Percentiles rank a stretch among this genome's conserved stretches.
phyloP scores from a whole-genome alignment of 2,113 vertebrate species.

The Procavia capensis region DNA sequence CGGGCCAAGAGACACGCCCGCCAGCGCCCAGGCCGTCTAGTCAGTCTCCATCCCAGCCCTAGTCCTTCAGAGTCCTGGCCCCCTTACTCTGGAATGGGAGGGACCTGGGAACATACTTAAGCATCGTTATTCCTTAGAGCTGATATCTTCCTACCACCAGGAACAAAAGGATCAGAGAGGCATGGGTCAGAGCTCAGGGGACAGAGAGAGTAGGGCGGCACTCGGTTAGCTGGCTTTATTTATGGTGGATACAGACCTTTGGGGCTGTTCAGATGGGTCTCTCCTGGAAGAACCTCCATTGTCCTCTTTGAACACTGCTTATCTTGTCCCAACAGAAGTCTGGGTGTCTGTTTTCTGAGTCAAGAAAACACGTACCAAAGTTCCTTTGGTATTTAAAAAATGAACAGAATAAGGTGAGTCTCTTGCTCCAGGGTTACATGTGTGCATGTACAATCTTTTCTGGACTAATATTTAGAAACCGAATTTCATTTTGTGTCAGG shows the following conservation, averaged over 20 bases:
- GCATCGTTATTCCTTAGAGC: not conserved
- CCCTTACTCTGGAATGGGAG: not conserved
- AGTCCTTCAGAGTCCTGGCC: not conserved
- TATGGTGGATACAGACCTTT: not conserved
- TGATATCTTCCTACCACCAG: not conserved
- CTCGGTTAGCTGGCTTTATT: not conserved
- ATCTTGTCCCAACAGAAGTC: slow-evolving; percentile 58
- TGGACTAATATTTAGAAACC: slow-evolving; percentile 13
- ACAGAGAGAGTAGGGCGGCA: not conserved
- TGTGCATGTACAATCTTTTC: not conserved
- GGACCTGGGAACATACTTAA: not conserved
- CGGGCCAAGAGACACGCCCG: slow-evolving; percentile 85
- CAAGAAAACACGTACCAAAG: not conserved
- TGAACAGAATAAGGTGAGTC: slow-evolving; percentile 64
- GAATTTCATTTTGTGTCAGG: slow-evolving; percentile 1
- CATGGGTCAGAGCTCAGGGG: not conserved
- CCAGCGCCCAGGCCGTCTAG: not conserved
- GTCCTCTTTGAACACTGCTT: slow-evolving; percentile 30
- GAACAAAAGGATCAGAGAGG: not conserved
- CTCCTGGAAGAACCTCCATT: not conserved
- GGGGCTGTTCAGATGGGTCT: not conserved
- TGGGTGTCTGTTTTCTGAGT: not conserved
- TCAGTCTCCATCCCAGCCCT: slow-evolving; percentile 59
- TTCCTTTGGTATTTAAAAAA: not conserved
- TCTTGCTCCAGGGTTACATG: not conserved